Evolutionary conservation across 2,113 vertebrate genomes (phyloP).

Genomic region (Orcinus orca): DNA sequence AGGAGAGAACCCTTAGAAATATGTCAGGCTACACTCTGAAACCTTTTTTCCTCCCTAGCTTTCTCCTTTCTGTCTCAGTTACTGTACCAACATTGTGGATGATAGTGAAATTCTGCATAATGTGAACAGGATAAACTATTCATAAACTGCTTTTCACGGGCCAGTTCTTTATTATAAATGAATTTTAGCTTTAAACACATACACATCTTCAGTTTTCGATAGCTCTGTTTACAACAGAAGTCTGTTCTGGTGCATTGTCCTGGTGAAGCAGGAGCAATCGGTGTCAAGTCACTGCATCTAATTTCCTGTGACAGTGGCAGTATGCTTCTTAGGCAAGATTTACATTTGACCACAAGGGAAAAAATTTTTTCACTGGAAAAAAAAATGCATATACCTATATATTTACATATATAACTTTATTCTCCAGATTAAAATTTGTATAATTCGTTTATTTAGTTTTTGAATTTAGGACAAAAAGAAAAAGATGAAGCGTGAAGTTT

Average conservation of each 20-base stretch:
- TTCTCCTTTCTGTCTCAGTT: constrained; percentile 75
- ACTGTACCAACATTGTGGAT: constrained; percentile 80
- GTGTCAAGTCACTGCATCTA: constrained; percentile 68
- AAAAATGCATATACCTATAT: neutral
- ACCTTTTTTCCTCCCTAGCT: neutral
- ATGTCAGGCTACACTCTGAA: neutral
- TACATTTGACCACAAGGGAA: constrained; percentile 69
- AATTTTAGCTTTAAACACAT: constrained; percentile 84
- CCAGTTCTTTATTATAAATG: constrained; percentile 82
- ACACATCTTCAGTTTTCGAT: constrained; percentile 80
- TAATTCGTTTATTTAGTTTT: constrained; percentile 70
- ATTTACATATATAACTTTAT: constrained; percentile 62
- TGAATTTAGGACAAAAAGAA: constrained; percentile 52
- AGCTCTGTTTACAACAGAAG: constrained; percentile 79
- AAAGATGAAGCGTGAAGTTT: constrained; percentile 54
- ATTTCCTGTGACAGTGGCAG: constrained; percentile 72
- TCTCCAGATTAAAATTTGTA: constrained; percentile 54
- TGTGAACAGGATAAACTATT: constrained; percentile 84
- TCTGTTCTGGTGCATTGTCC: constrained; percentile 76
- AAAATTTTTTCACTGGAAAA: constrained; percentile 66
- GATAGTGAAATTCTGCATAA: constrained; percentile 84
- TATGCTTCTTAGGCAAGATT: constrained; percentile 66
- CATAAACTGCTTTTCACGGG: constrained; percentile 84
- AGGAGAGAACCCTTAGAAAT: constrained; percentile 41
- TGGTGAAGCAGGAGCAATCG: constrained; percentile 32